Evolutionary conservation across 2,797 vertebrate species (phyloP).

Genomic region (Girardinus metallicus): DNA sequence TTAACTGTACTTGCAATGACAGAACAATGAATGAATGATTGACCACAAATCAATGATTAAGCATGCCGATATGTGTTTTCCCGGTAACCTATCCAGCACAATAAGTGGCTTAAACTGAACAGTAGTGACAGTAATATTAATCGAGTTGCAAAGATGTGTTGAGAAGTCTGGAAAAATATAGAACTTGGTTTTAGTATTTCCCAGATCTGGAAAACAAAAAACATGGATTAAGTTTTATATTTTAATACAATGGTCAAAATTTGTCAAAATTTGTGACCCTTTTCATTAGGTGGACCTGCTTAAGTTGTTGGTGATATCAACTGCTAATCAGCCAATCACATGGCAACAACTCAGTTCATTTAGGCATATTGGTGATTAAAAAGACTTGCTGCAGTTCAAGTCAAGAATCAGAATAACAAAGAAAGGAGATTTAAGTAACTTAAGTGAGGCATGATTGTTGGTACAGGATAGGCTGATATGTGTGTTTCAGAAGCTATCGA

Average conservation of each 20-base stretch:
- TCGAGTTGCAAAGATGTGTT: too few relatives aligned
- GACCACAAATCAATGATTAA: constrained; percentile 35
- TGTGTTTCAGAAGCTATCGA: not conserved
- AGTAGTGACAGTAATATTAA: not conserved
- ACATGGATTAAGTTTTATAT: not conserved
- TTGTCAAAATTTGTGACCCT: too few relatives aligned
- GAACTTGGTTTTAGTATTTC: not conserved
- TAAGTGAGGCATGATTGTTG: not conserved
- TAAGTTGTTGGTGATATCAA: not conserved
- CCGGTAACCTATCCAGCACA: constrained; percentile 21
- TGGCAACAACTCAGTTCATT: not conserved
- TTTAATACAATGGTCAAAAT: not conserved
- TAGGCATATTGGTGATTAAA: not conserved
- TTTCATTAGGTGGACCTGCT: too few relatives aligned
- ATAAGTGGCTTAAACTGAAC: constrained; percentile 31
- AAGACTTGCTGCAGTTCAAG: not conserved
- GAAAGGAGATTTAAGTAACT: not conserved
- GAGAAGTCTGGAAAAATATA: too few relatives aligned
- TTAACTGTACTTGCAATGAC: not conserved
- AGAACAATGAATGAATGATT: constrained; percentile 33
- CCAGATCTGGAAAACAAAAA: not conserved
- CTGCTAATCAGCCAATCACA: not conserved
- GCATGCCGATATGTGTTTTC: constrained; percentile 11
- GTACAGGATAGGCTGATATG: not conserved
- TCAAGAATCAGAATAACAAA: not conserved